These are phyloP conservation scores for Chrysodeixis includens DNA, from an alignment of 2,888 invertebrate genomes.

Conservation along the genomic window DNA sequence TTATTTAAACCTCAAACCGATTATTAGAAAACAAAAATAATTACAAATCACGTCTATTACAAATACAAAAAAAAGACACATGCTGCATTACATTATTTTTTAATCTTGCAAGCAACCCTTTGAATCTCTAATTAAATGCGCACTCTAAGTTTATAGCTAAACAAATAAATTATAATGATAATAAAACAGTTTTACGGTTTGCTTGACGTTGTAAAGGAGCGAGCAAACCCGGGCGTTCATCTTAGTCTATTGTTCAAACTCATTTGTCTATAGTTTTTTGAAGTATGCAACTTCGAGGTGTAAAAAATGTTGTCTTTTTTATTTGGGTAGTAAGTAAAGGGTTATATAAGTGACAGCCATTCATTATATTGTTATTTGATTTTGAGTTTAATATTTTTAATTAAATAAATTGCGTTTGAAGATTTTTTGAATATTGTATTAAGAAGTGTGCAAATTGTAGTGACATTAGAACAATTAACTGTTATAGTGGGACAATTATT, in stretches of 20 bases:
- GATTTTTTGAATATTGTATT: neutral
- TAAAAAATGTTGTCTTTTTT: conserved; percentile 35
- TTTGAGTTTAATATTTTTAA: neutral
- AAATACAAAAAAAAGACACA: neutral
- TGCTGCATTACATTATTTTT: conserved; percentile 30
- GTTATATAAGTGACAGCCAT: conserved; percentile 5
- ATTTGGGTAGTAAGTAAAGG: conserved; percentile 25
- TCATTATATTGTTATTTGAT: conserved; percentile 20
- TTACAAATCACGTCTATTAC: neutral
- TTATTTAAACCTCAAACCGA: too few species aligned
- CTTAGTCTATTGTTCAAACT: conserved; percentile 54
- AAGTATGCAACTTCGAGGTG: conserved; percentile 30
- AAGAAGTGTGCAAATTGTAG: too few species aligned
- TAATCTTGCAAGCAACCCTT: conserved; percentile 57
- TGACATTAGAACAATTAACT: too few species aligned
- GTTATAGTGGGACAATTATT: too few species aligned
- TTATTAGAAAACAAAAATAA: too few species aligned
- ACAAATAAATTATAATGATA: conserved; percentile 82
- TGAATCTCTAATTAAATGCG: conserved; percentile 74
- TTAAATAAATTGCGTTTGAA: neutral
- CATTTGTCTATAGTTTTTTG: conserved; percentile 57
- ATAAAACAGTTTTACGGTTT: conserved; percentile 74
- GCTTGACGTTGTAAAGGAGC: conserved; percentile 64
- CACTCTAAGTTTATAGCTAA: conserved; percentile 71
- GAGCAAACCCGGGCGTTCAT: conserved; percentile 41